Conservation (phyloP, 1,140 invertebrate species). For the Orchestia grillus region DNA sequence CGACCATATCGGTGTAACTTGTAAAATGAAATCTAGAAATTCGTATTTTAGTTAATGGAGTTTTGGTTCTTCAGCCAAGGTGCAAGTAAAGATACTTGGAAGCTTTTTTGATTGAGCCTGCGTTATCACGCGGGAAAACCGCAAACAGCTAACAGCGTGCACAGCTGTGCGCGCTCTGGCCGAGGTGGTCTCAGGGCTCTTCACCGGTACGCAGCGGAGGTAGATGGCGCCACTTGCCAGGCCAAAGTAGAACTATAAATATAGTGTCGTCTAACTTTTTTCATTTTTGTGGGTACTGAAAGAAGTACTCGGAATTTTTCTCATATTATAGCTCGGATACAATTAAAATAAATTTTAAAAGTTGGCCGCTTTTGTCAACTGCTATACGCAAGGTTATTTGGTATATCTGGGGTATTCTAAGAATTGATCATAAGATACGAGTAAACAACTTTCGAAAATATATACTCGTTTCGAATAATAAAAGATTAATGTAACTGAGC, state of each 20-base stretch:
- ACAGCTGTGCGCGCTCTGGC: neutral
- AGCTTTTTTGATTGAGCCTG: neutral
- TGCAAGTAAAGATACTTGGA: neutral
- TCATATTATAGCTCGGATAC: neutral
- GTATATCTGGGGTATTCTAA: neutral
- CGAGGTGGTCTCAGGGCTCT: neutral
- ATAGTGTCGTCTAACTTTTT: neutral
- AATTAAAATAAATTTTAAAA: neutral
- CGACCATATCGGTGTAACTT: no score
- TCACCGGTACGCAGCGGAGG: neutral
- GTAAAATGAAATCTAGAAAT: no score
- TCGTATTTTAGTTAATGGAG: no score
- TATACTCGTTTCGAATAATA: no score
- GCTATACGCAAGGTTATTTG: neutral
- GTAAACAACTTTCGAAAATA: neutral
- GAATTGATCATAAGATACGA: neutral
- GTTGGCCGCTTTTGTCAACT: neutral
- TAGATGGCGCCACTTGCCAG: conserved; percentile 24
- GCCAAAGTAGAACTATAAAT: neutral
- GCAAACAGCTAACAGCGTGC: neutral
- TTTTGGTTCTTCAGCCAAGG: no score
- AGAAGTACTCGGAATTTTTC: neutral
- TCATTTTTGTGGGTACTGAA: neutral
- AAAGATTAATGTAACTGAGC: no score
- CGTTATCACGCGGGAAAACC: neutral